Base-by-base conservation (phyloP, 2,113 vertebrate species). In the Larimichthys crocea region DNA sequence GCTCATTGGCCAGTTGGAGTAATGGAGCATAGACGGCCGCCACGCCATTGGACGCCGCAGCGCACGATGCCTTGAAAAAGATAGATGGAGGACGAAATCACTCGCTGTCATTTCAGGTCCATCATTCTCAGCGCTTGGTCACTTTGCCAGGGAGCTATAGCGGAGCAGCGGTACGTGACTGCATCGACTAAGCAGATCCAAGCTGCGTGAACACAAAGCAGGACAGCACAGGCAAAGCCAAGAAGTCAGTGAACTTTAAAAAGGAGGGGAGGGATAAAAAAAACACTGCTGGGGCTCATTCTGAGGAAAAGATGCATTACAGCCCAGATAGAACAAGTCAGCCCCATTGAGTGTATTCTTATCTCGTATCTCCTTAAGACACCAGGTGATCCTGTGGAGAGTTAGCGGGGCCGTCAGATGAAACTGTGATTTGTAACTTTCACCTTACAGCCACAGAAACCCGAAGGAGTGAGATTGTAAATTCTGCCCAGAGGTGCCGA, bases 401-500 rank as follows among this genome's bases (percentile, higher is more conserved):
- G 71, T 59, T 61, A 50, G 65, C 57, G 68, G 31, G 62, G 83
- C 73, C 15, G 17, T 65, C 79, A 80, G 79, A 84, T 84, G 83
- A 80, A 89, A 70, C 82, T 15, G 65, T 80, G 83, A 92, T 91
- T 85, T 89, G 88, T 89, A 86, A 82, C 89, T 80, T 84, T 88
- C 86, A 81, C 89, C 78, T 87, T 31, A 74, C 55, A 55, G 86
- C 81, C 65, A 67, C 68, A 68, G 74, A 74, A 64, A 67, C 7
- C 7, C 26, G 26, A 26, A 26, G 26, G 35, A 26, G 81, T 29
- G 55, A 71, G 82, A 77, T 81, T 31, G 86, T 79, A 78, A 85
- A 85, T 76, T 87, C 83, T 86, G 82, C 78, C 83, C 42, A 46
- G 83, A 86, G 88, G 86, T 74, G 57, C 53, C 66, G 35, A 35